These are phyloP conservation scores for Capreolus pygargus DNA, from an alignment of 2,113 vertebrate genomes.

Conservation along the genomic window DNA sequence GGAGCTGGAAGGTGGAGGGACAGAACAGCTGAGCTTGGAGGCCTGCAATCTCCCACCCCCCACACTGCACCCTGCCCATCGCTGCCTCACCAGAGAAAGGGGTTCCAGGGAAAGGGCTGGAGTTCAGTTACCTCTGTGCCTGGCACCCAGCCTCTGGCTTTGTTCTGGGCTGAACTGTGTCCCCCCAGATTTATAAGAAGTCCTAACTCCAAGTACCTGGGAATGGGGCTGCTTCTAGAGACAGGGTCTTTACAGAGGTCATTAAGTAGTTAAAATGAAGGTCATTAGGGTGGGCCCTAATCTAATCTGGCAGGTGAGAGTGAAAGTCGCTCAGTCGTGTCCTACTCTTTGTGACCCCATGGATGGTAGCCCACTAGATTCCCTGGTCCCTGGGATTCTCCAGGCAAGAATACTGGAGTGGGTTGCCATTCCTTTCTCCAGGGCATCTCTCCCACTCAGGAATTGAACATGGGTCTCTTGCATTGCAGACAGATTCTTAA, in stretches of 20 bases:
- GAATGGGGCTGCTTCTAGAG: background rate
- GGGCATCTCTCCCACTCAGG: background rate
- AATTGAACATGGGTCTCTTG: background rate
- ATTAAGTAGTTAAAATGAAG: background rate
- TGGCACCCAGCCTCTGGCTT: background rate
- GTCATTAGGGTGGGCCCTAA: background rate
- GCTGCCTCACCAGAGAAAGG: fast-evolving
- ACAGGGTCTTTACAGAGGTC: background rate
- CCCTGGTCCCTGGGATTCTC: background rate
- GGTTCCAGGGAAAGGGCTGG: background rate
- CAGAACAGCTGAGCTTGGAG: fast-evolving
- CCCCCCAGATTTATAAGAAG: background rate
- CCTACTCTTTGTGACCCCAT: background rate
- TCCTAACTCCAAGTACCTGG: background rate
- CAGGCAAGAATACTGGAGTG: background rate
- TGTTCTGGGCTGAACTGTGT: background rate
- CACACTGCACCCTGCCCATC: fast-evolving
- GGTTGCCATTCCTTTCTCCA: background rate
- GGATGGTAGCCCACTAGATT: background rate
- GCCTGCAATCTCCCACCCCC: no score
- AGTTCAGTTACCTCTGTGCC: background rate
- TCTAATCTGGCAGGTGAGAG: background rate
- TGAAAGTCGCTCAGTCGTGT: background rate
- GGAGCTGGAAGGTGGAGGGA: slow-evolving; percentile 68
- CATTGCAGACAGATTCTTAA: background rate